Percentiles rank a stretch among this genome's conserved stretches.
Evolutionary conservation across 2,113 vertebrate species (phyloP).

Genomic region (Rousettus leschenaultii): DNA sequence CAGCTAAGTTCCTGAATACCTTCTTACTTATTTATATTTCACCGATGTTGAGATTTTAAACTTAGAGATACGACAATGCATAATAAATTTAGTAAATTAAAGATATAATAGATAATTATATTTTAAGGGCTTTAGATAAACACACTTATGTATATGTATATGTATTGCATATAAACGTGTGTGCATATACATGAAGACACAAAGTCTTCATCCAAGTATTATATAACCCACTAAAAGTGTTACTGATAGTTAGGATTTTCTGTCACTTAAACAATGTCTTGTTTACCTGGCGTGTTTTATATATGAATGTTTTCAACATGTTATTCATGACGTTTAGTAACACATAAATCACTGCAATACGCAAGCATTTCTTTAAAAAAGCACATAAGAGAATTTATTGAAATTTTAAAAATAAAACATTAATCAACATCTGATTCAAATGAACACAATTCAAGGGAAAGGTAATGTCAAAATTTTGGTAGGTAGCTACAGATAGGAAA

Average conservation of each 20-base stretch:
- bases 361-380: constrained; percentile 71
- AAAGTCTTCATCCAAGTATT: not conserved
- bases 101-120: not conserved
- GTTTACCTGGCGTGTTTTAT: not conserved
- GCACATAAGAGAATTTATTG: constrained; percentile 56
- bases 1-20: not conserved
- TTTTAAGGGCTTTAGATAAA: not conserved
- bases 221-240: not conserved
- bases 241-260: not conserved
- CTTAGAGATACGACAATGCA: not conserved
- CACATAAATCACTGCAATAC: constrained; percentile 46
- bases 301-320: constrained; percentile 51
- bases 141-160: not conserved
- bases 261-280: not conserved
- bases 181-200: not conserved
- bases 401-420: constrained; percentile 71
- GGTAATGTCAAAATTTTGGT: not conserved
- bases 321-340: constrained; percentile 64
- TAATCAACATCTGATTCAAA: constrained; percentile 69
- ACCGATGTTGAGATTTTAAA: not conserved
- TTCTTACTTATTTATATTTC: not conserved
- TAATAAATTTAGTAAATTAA: constrained; percentile 6
- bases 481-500: constrained; percentile 2
- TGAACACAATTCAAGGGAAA: constrained; percentile 45
- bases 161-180: not conserved